These are phyloP conservation scores for Poeciliopsis occidentalis DNA, from an alignment of 2,113 vertebrate genomes.

Conservation along the genomic window DNA sequence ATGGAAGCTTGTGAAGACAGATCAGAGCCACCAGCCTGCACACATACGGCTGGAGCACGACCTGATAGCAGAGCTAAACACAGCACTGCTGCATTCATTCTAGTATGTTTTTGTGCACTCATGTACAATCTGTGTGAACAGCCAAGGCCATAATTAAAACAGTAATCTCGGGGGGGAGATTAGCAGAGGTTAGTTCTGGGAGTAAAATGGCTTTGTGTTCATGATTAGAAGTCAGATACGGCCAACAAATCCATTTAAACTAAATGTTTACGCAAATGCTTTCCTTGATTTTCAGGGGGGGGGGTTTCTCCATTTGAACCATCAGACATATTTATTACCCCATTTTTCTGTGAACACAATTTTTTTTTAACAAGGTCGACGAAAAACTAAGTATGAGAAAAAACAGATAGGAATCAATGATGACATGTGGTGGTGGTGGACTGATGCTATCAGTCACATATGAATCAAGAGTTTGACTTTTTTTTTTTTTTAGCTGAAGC, in stretches of 20 bases:
- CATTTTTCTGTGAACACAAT: not conserved
- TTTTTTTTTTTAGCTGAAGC: conserved; percentile 2
- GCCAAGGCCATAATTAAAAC: not conserved
- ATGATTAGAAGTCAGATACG: not conserved
- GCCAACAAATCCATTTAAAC: not conserved
- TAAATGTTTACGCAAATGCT: not conserved
- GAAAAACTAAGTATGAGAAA: not conserved
- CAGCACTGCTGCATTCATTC: not conserved
- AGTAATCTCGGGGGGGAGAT: not conserved
- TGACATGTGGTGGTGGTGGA: conserved; percentile 4
- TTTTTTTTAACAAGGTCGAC: not conserved
- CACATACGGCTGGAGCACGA: conserved; percentile 24
- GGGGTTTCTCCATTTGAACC: too few species aligned
- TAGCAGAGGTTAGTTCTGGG: not conserved
- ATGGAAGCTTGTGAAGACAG: conserved; percentile 36
- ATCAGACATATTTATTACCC: not conserved
- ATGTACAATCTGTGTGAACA: not conserved
- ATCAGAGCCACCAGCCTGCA: conserved; percentile 27
- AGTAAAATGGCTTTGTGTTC: not conserved
- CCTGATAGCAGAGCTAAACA: conserved; percentile 11
- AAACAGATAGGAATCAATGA: conserved; percentile 9
- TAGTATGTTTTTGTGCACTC: not conserved
- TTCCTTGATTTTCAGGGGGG: not conserved
- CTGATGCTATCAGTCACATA: not conserved
- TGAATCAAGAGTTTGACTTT: conserved; percentile 2